A percentile compares a stretch with the other conserved stretches of the same genome.
Evolutionary conservation across 2,888 invertebrate genomes (phyloP).

Genomic region (Ochlodes sylvanus): DNA sequence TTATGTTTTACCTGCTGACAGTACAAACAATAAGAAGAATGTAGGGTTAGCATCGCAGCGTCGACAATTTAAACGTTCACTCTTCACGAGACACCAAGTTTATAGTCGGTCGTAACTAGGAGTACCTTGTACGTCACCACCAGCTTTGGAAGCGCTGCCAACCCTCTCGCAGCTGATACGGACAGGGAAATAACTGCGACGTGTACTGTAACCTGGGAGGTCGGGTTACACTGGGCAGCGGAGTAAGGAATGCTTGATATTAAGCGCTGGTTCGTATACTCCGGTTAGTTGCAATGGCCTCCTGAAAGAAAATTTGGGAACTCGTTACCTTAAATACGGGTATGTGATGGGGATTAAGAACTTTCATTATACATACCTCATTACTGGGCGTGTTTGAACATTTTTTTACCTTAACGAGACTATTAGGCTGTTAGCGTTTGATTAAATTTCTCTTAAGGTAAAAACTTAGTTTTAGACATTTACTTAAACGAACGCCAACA

Average conservation of each 20-base stretch:
- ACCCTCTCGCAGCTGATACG: conserved; percentile 45
- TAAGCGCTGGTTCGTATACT: conserved; percentile 72
- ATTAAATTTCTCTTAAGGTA: too few relatives aligned
- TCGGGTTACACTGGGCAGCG: conserved; percentile 57
- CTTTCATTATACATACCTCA: conserved; percentile 16
- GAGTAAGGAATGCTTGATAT: conserved; percentile 76
- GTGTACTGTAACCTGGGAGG: conserved; percentile 38
- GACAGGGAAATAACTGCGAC: background rate
- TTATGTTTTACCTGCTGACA: conserved; percentile 52
- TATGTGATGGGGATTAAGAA: conserved; percentile 13
- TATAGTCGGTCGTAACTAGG: conserved; percentile 79
- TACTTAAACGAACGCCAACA: too few relatives aligned
- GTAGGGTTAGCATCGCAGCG: conserved; percentile 75
- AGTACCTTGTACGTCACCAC: conserved; percentile 59
- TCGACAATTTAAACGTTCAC: conserved; percentile 80
- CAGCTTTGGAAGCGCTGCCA: conserved; percentile 56
- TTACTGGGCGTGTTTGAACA: too few relatives aligned
- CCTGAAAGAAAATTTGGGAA: conserved; percentile 68
- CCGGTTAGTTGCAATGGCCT: conserved; percentile 73
- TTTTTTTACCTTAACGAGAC: too few relatives aligned
- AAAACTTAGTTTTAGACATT: too few relatives aligned
- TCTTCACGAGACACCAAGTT: conserved; percentile 78
- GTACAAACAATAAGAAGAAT: conserved; percentile 58
- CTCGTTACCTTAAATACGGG: conserved; percentile 45
- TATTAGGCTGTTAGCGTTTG: too few relatives aligned